Conservation (phyloP, 1,140 invertebrate species). For the Paraescarpia echinospica region DNA sequence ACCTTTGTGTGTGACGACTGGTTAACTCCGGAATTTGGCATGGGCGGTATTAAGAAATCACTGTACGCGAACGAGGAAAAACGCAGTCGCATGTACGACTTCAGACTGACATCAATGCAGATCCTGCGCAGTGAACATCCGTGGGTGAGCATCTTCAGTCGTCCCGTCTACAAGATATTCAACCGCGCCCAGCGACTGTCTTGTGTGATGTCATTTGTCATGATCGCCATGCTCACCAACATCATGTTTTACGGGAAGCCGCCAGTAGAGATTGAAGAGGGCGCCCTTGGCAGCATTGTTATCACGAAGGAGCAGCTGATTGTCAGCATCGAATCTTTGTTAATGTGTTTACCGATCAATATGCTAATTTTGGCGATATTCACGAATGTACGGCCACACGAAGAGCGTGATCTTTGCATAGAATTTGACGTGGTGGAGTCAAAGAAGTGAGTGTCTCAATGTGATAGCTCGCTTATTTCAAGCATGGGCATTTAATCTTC, state of each 20-base stretch:
- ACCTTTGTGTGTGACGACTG: neutral
- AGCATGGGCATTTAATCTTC: too few relatives aligned
- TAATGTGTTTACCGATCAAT: neutral
- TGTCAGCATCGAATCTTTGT: neutral
- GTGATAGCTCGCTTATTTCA: neutral
- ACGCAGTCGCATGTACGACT: neutral
- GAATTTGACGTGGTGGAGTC: neutral
- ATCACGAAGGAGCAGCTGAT: neutral
- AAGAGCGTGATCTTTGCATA: neutral
- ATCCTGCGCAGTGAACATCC: neutral
- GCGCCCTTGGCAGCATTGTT: neutral
- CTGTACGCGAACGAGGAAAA: neutral
- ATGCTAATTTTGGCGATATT: neutral
- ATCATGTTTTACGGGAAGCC: neutral
- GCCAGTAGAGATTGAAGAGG: neutral
- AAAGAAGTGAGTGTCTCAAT: neutral
- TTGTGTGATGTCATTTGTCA: neutral
- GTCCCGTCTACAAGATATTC: neutral
- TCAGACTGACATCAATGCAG: neutral
- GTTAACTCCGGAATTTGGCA: neutral
- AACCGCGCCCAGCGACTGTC: neutral
- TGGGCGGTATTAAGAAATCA: neutral
- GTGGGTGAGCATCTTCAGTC: neutral
- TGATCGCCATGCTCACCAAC: neutral
- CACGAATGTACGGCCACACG: neutral